Evolutionary conservation across 1,140 invertebrate genomes (phyloP).

Genomic region (Lycorma delicatula): DNA sequence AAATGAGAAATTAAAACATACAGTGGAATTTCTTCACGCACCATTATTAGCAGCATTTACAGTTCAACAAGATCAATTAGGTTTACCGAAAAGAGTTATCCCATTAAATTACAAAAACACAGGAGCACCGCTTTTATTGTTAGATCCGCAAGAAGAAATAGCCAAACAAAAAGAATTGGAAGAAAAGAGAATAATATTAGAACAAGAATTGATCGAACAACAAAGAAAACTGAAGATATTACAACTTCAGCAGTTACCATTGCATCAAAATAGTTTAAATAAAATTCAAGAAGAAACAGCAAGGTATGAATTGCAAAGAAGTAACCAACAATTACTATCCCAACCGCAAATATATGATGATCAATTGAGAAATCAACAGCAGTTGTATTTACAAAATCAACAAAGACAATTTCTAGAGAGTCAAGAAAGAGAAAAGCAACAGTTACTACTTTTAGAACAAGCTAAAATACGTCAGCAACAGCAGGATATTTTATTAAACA

Average conservation of each 20-base stretch:
- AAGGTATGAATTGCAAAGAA: constrained; percentile 19
- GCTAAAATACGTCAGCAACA: not conserved
- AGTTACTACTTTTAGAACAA: not conserved
- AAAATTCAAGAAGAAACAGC: constrained; percentile 34
- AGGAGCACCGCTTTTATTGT: constrained; percentile 23
- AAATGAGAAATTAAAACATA: constrained; percentile 32
- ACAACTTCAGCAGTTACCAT: constrained; percentile 35
- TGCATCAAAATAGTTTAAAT: constrained; percentile 31
- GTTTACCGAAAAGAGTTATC: constrained; percentile 63
- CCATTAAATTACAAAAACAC: constrained; percentile 46
- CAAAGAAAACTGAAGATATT: constrained; percentile 48
- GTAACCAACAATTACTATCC: constrained; percentile 28
- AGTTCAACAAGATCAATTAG: constrained; percentile 66
- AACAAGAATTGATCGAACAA: constrained; percentile 55
- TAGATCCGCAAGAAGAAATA: constrained; percentile 34
- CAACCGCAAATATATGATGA: constrained; percentile 11
- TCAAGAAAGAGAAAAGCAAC: not conserved
- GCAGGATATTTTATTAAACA: not conserved
- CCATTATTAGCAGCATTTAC: constrained; percentile 73
- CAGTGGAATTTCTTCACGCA: constrained; percentile 70
- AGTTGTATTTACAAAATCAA: constrained; percentile 11
- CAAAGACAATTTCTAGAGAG: not conserved
- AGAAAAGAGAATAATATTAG: constrained; percentile 56
- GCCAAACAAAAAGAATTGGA: constrained; percentile 48
- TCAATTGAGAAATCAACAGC: constrained; percentile 30